Evolutionary conservation across 2,113 vertebrate species (phyloP).

Genomic region (Melospiza georgiana): DNA sequence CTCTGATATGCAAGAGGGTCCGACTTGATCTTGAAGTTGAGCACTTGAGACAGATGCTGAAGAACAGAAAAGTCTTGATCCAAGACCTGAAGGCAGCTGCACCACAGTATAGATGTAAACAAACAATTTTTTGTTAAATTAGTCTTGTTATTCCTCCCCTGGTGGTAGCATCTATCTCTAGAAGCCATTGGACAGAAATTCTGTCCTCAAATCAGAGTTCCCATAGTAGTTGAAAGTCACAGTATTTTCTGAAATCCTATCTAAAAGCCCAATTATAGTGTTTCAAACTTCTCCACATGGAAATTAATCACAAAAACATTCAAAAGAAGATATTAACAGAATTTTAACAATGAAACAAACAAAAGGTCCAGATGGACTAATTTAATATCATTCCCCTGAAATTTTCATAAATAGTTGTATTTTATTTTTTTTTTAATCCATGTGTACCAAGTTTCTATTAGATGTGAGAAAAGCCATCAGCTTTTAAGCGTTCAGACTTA

Average conservation of each 20-base stretch:
- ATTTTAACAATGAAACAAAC: neutral
- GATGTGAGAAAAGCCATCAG: neutral
- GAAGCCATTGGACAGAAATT: neutral
- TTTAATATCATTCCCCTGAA: neutral
- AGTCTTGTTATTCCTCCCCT: neutral
- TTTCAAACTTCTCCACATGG: neutral
- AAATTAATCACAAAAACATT: neutral
- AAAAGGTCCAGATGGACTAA: neutral
- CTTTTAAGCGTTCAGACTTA: neutral
- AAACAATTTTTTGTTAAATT: neutral
- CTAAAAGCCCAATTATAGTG: neutral
- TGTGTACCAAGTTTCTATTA: neutral
- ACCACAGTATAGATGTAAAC: accelerated
- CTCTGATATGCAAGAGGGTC: neutral
- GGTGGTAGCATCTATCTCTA: neutral
- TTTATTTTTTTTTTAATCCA: neutral
- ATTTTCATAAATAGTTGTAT: neutral
- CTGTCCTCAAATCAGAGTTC: neutral
- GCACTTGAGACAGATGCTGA: neutral
- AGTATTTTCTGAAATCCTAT: neutral
- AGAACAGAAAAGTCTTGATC: neutral
- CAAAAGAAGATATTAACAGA: neutral
- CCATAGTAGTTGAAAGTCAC: neutral
- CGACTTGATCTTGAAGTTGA: neutral
- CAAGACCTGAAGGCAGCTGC: neutral